A percentile compares a stretch with the other conserved stretches of the same genome.
These are phyloP conservation scores for Portunus trituberculatus DNA, from an alignment of 1,140 invertebrate species.

Conservation along the genomic window DNA sequence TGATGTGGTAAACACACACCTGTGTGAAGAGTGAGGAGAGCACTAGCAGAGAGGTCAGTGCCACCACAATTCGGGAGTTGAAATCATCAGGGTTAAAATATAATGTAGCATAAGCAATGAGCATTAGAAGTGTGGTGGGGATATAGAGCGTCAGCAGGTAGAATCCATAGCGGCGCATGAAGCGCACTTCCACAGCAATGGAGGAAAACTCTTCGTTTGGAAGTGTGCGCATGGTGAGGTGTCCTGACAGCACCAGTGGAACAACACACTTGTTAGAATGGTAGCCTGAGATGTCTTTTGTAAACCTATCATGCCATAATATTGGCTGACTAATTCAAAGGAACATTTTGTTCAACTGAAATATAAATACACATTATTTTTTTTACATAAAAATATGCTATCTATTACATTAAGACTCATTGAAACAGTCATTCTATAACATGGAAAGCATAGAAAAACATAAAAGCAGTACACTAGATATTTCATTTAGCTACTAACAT, in stretches of 20 bases:
- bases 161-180: conserved; percentile 66
- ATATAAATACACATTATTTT: too few species aligned
- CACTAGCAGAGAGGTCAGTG: conserved; percentile 59
- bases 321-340: too few species aligned
- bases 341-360: too few species aligned
- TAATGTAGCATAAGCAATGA: conserved; percentile 61
- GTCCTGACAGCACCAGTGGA: not conserved
- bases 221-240: not conserved
- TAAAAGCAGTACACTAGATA: too few species aligned
- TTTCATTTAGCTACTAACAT: too few species aligned
- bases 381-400: too few species aligned
- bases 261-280: too few species aligned
- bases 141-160: conserved; percentile 71
- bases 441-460: too few species aligned
- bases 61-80: conserved; percentile 64
- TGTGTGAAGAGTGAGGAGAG: conserved; percentile 69
- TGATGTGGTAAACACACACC: not conserved
- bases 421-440: too few species aligned
- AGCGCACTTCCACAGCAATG: conserved; percentile 52
- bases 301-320: too few species aligned
- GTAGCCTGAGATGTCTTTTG: too few species aligned
- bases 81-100: conserved; percentile 70
- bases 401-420: too few species aligned
- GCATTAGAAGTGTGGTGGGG: conserved; percentile 63
- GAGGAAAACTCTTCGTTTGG: conserved; percentile 40